A percentile compares a stretch with the other conserved stretches of the same genome.
Evolutionary conservation across 2,797 vertebrate species (phyloP).

Genomic region (Neomorphus geoffroyi): DNA sequence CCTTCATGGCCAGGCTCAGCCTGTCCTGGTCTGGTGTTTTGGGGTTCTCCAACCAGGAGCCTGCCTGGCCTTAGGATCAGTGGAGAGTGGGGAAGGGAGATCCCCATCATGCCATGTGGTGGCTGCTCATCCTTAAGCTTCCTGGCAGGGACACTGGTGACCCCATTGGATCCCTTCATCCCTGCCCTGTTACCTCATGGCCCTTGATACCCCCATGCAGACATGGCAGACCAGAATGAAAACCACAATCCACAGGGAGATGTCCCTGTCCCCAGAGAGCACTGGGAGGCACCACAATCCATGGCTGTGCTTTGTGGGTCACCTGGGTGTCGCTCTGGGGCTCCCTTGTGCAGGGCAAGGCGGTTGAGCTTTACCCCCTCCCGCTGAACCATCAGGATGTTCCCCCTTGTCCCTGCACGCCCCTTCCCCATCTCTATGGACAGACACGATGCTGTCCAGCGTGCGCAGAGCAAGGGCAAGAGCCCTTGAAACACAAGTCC

Average conservation of each 20-base stretch:
- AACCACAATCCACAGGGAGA: neutral
- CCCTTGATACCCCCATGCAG: neutral
- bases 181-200: no score
- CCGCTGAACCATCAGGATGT: no score
- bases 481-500: neutral
- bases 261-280: no score
- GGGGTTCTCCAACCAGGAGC: neutral
- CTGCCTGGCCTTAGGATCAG: neutral
- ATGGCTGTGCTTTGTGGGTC: accelerated
- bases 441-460: no score
- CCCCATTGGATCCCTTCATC: neutral
- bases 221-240: neutral
- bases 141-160: accelerated
- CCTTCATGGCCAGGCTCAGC: neutral
- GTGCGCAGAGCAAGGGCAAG: neutral
- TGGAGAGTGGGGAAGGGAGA: neutral
- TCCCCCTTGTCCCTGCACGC: neutral
- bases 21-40: neutral
- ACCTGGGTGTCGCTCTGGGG: neutral
- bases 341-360: neutral
- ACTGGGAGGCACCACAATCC: neutral
- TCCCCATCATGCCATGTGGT: accelerated
- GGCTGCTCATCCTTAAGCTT: neutral
- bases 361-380: neutral
- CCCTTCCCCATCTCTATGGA: neutral